Evolutionary conservation across 2,888 invertebrate species (phyloP).

Genomic region (Drosophila paramelanica): DNA sequence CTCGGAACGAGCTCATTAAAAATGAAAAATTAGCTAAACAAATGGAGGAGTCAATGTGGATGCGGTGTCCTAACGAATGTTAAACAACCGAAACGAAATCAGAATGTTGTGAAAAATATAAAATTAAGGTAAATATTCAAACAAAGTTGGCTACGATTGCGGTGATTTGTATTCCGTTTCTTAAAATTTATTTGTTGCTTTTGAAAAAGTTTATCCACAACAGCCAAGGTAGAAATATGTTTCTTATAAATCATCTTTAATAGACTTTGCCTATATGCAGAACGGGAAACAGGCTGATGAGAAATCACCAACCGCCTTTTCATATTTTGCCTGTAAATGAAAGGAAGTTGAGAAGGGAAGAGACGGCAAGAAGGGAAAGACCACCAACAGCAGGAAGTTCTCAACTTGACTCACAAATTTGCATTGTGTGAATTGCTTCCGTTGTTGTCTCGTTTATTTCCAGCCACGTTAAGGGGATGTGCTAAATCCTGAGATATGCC

Average conservation of each 20-base stretch:
- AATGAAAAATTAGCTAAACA: constrained; percentile 38
- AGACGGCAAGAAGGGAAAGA: not conserved
- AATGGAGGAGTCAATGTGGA: constrained; percentile 9
- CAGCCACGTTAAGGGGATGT: constrained; percentile 15
- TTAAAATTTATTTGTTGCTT: constrained; percentile 17
- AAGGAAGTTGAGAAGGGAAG: constrained; percentile 24
- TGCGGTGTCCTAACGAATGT: not conserved
- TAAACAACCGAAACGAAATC: constrained; percentile 3
- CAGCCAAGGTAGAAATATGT: constrained; percentile 16
- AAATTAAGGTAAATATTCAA: constrained; percentile 9
- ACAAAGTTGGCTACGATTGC: constrained; percentile 9
- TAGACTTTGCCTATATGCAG: constrained; percentile 31
- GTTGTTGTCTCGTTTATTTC: constrained; percentile 35
- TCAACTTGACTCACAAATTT: constrained; percentile 58
- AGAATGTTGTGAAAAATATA: constrained; percentile 6
- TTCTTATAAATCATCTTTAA: constrained; percentile 48
- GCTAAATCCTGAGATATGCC: constrained; percentile 32
- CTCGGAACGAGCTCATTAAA: constrained; percentile 35
- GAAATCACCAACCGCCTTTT: constrained; percentile 22
- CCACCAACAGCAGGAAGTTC: constrained; percentile 44
- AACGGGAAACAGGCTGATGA: constrained; percentile 14
- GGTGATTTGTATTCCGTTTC: constrained; percentile 40
- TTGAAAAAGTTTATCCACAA: constrained; percentile 25
- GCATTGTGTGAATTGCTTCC: constrained; percentile 70
- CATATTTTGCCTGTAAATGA: constrained; percentile 33